A percentile compares a stretch with the other conserved stretches of the same genome.
phyloP scores from a whole-genome alignment of 2,113 vertebrate species.

The Tychaedon coryphoeus region DNA sequence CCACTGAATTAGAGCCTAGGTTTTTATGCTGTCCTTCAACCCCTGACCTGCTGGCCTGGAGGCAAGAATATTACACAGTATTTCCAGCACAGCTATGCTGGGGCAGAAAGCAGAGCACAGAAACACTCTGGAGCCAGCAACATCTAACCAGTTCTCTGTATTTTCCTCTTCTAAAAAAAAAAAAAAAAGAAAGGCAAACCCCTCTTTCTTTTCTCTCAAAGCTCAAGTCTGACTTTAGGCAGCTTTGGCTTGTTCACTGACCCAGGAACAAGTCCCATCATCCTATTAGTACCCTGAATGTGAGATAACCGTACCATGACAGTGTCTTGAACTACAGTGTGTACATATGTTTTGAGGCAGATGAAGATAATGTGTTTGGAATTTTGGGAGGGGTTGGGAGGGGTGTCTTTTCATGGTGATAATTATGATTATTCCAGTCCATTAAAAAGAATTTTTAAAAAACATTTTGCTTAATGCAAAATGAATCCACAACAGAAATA shows the following conservation, averaged over 20 bases:
- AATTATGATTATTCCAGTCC: slow-evolving; percentile 27
- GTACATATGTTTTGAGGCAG: background rate
- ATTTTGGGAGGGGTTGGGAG: background rate
- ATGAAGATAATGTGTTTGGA: background rate
- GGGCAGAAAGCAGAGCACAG: background rate
- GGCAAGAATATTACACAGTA: background rate
- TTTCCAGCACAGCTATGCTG: background rate
- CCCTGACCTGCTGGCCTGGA: slow-evolving; percentile 26
- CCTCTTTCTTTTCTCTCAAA: background rate
- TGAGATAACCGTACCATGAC: background rate
- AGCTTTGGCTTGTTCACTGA: slow-evolving; percentile 56
- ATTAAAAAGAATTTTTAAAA: background rate
- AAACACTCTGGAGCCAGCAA: background rate
- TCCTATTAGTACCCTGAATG: slow-evolving; percentile 47
- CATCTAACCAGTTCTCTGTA: background rate
- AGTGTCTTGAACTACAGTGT: slow-evolving; percentile 2
- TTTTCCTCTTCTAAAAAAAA: background rate
- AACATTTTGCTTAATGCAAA: background rate
- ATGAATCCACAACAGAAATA: background rate
- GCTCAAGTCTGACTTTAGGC: slow-evolving; percentile 25
- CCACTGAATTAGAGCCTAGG: slow-evolving; percentile 2
- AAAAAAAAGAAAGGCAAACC: background rate
- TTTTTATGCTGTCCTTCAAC: slow-evolving; percentile 45
- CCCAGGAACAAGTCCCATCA: slow-evolving; percentile 35
- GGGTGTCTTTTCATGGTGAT: background rate